phyloP scores from a whole-genome alignment of 2,888 invertebrate species.

The Clostera curtula region DNA sequence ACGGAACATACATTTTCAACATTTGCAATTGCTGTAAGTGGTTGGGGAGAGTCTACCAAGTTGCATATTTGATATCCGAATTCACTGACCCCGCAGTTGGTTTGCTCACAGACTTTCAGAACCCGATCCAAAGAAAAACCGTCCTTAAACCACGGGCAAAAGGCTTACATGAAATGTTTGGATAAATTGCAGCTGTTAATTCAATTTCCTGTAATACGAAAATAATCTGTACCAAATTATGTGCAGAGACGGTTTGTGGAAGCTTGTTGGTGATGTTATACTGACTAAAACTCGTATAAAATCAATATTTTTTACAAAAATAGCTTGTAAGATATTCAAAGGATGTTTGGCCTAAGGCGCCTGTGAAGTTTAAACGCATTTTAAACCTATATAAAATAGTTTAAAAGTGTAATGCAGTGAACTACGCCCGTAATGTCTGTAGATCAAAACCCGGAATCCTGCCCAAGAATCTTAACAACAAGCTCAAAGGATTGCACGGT shows the following conservation, averaged over 20 bases:
- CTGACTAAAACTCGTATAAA: too few species aligned
- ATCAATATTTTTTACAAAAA: too few species aligned
- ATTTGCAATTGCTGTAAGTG: conserved; percentile 49
- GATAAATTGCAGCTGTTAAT: conserved; percentile 17
- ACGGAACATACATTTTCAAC: conserved; percentile 20
- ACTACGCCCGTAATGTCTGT: too few species aligned
- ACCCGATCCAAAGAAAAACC: conserved; percentile 7
- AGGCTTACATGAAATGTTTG: conserved; percentile 3
- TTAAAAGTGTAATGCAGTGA: too few species aligned
- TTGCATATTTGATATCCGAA: conserved; percentile 45
- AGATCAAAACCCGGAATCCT: too few species aligned
- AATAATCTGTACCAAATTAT: conserved; percentile 25
- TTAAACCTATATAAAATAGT: too few species aligned
- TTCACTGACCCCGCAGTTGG: conserved; percentile 23
- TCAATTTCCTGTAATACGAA: conserved; percentile 28
- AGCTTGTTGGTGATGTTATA: conserved; percentile 9
- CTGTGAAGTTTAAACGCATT: too few species aligned
- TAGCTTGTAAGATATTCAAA: too few species aligned
- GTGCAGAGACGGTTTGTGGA: conserved; percentile 16
- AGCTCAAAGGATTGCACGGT: too few species aligned
- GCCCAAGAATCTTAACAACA: too few species aligned
- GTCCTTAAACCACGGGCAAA: conserved; percentile 12
- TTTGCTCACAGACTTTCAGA: conserved; percentile 10
- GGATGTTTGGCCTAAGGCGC: too few species aligned
- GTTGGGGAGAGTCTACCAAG: conserved; percentile 32